Evolutionary conservation across 2,113 vertebrate species (phyloP).

Genomic region (Phalacrocorax carbo): DNA sequence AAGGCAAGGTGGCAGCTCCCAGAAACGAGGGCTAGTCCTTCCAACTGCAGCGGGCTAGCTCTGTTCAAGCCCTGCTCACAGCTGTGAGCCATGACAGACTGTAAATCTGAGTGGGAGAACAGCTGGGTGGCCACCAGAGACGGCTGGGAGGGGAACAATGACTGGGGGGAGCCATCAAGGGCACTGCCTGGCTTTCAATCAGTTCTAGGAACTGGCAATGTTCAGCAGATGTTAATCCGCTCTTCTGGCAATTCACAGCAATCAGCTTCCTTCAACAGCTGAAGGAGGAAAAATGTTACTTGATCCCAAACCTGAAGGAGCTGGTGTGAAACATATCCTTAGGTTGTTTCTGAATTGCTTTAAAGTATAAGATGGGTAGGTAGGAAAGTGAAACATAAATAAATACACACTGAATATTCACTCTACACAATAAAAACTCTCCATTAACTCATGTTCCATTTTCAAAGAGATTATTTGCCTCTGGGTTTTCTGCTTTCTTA

Average conservation of each 20-base stretch:
- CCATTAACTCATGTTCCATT: not conserved
- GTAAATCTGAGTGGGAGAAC: conserved; percentile 40
- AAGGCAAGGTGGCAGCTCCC: not conserved
- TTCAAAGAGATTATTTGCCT: conserved; percentile 1
- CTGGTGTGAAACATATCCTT: not conserved
- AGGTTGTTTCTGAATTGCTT: not conserved
- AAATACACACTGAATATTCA: not conserved
- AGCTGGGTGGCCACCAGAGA: conserved; percentile 22
- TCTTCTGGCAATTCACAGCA: not conserved
- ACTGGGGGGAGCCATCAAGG: not conserved
- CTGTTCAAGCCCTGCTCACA: not conserved
- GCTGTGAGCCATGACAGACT: not conserved
- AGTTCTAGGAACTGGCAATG: not conserved
- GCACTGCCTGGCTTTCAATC: not conserved
- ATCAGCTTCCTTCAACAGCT: not conserved
- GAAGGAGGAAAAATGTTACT: not conserved
- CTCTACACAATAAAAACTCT: not conserved
- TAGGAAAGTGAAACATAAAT: not conserved
- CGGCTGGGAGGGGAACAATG: not conserved
- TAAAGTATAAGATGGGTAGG: not conserved
- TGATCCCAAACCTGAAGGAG: not conserved
- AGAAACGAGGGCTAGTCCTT: not conserved
- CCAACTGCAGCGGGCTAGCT: not conserved
- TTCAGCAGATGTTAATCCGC: not conserved
- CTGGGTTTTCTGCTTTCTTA: not conserved